Percentiles rank a stretch among this genome's conserved stretches.
Conservation (phyloP, 2,888 invertebrate genomes). For the Drosophila cognata region DNA sequence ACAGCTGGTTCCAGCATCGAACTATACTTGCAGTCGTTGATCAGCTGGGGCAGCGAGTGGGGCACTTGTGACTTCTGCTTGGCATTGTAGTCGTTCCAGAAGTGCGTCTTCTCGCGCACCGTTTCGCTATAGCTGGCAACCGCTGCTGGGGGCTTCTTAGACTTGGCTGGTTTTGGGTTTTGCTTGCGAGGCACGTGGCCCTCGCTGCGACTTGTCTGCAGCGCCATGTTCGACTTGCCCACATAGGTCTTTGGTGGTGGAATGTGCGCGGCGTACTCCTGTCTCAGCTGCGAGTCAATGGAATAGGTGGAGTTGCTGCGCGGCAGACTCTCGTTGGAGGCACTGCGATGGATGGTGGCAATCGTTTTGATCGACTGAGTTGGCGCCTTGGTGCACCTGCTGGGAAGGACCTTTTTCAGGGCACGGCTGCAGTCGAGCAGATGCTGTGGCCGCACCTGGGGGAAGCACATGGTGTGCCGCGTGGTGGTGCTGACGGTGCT, state of each 20-base stretch:
- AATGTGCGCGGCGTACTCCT: slow-evolving; percentile 59
- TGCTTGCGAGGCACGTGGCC: slow-evolving; percentile 76
- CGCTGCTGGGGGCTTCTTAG: slow-evolving; percentile 26
- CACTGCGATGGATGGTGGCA: slow-evolving; percentile 51
- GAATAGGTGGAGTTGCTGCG: slow-evolving; percentile 85
- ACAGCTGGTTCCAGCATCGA: slow-evolving; percentile 73
- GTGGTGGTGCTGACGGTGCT: slow-evolving; percentile 74
- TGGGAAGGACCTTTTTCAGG: slow-evolving; percentile 49
- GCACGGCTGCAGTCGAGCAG: slow-evolving; percentile 60
- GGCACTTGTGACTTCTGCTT: slow-evolving; percentile 85
- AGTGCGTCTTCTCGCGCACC: slow-evolving; percentile 89
- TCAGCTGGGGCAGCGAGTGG: slow-evolving; percentile 86
- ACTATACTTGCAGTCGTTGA: slow-evolving; percentile 89
- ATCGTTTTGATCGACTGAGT: slow-evolving; percentile 54
- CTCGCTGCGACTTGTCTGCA: slow-evolving; percentile 73
- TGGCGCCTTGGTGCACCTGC: slow-evolving; percentile 45
- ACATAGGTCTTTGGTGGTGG: slow-evolving; percentile 67
- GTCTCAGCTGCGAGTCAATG: slow-evolving; percentile 81
- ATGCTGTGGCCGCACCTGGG: slow-evolving; percentile 60
- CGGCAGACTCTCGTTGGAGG: slow-evolving; percentile 82
- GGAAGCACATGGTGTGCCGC: slow-evolving; percentile 77
- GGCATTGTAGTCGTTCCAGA: slow-evolving; percentile 86
- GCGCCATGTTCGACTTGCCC: slow-evolving; percentile 47
- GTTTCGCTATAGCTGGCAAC: slow-evolving; percentile 86
- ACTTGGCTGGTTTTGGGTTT: slow-evolving; percentile 63